Conservation (phyloP, 2,113 vertebrate species). For the Piprites chloris region DNA sequence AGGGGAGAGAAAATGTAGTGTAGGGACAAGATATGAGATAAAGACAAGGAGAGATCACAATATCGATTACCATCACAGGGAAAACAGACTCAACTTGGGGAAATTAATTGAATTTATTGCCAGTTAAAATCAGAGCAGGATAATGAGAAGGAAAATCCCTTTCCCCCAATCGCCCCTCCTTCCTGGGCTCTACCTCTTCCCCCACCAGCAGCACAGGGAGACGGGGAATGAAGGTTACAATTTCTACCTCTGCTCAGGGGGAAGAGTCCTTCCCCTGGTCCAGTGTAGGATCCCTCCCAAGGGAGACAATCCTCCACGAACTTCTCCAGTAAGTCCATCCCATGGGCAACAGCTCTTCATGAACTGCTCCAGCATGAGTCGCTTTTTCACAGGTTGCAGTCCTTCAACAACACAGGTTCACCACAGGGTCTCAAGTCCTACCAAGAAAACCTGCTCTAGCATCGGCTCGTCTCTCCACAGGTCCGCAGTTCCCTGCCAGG, state of each 20-base stretch:
- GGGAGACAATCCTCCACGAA: not conserved
- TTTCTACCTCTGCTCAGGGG: not conserved
- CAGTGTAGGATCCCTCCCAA: not conserved
- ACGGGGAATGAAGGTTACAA: not conserved
- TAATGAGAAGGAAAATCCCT: not conserved
- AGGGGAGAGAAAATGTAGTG: not conserved
- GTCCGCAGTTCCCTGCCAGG: not conserved
- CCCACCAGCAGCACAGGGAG: not conserved
- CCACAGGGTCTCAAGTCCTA: not conserved
- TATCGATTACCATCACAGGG: accelerated
- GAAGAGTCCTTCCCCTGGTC: not conserved
- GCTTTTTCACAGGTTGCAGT: not conserved
- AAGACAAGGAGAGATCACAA: not conserved
- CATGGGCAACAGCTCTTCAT: not conserved
- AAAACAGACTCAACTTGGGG: not conserved
- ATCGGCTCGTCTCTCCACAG: not conserved
- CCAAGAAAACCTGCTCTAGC: not conserved
- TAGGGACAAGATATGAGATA: not conserved
- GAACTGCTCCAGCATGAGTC: not conserved
- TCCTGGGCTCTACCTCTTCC: not conserved
- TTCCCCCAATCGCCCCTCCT: not conserved
- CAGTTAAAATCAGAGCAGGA: not conserved
- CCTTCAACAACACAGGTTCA: not conserved
- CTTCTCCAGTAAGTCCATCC: not conserved
- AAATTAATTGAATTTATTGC: not conserved